Conservation (phyloP, 2,113 vertebrate species). For the Plectropomus leopardus region DNA sequence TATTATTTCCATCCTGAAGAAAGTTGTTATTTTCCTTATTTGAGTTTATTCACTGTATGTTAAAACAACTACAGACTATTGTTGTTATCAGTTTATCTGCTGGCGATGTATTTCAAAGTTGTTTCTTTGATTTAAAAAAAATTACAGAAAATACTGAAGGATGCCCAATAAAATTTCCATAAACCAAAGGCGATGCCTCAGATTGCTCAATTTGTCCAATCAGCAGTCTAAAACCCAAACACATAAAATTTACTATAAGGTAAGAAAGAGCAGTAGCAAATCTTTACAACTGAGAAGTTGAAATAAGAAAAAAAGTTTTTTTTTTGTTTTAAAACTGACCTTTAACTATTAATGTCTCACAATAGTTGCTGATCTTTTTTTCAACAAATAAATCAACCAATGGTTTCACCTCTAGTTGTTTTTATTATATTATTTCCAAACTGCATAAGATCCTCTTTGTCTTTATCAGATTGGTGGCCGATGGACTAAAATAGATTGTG, state of each 20-base stretch:
- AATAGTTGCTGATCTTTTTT: not conserved
- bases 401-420: not conserved
- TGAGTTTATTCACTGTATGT: not conserved
- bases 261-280: not conserved
- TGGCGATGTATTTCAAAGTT: too few species aligned
- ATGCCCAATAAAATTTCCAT: not conserved
- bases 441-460: not conserved
- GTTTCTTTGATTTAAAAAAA: too few species aligned
- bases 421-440: not conserved
- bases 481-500: too few species aligned
- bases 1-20: not conserved
- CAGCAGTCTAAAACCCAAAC: too few species aligned
- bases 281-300: not conserved
- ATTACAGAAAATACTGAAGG: not conserved
- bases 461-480: not conserved
- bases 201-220: not conserved
- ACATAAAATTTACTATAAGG: not conserved
- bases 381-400: not conserved
- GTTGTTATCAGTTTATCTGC: not conserved
- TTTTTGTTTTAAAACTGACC: not conserved
- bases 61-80: not conserved
- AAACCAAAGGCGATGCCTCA: not conserved
- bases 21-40: not conserved
- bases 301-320: too few species aligned
- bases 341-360: too few species aligned